Percentiles rank a stretch among this genome's conserved stretches.
Evolutionary conservation across 2,113 vertebrate species (phyloP).

Genomic region (Morone chrysops): DNA sequence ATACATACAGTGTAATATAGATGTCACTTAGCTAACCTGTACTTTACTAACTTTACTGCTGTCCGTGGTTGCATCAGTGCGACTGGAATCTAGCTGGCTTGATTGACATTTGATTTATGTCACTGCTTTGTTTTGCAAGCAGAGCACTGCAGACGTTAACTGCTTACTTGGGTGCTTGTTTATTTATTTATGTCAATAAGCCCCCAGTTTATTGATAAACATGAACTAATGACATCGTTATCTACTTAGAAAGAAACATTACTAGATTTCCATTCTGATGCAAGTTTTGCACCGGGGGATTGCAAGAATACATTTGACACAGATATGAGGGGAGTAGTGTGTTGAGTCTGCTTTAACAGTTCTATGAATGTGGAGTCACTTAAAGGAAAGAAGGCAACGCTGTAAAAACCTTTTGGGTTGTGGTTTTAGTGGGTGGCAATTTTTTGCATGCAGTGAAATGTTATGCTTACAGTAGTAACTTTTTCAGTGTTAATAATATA

Average conservation of each 20-base stretch:
- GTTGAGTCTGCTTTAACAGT: neutral
- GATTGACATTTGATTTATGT: neutral
- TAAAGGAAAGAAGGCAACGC: neutral
- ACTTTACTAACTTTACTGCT: neutral
- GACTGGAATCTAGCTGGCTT: neutral
- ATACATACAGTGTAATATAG: no score
- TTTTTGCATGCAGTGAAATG: neutral
- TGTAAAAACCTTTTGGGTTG: neutral
- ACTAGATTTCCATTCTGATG: conserved; percentile 41
- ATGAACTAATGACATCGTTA: conserved; percentile 5
- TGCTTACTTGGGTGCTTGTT: neutral
- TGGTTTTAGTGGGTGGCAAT: neutral
- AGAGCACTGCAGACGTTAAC: neutral
- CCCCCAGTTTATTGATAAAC: neutral
- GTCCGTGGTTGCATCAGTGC: neutral
- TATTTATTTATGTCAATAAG: conserved; percentile 1
- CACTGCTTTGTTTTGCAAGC: neutral
- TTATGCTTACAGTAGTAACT: neutral
- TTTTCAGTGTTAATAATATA: neutral
- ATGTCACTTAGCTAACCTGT: neutral
- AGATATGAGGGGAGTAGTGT: neutral
- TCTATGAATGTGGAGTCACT: neutral
- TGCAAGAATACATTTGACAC: conserved; percentile 15
- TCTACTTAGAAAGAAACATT: neutral
- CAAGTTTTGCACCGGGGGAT: conserved; percentile 29